These are phyloP conservation scores for Notolabrus celidotus DNA, from an alignment of 2,797 vertebrate genomes.

Conservation along the genomic window DNA sequence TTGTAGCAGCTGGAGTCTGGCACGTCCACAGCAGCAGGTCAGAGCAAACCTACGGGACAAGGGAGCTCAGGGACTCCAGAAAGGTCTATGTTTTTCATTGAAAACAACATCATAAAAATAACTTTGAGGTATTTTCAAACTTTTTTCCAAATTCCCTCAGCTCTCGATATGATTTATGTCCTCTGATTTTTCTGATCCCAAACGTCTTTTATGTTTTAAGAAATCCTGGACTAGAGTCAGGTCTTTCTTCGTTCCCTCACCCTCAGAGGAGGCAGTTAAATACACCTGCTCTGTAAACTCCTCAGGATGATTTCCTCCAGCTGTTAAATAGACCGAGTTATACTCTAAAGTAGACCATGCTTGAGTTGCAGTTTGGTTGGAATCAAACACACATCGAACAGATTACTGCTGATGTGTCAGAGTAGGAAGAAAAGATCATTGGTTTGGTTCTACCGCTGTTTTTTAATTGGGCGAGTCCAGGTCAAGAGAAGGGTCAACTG, in stretches of 20 bases:
- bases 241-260: not conserved
- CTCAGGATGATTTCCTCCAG: constrained; percentile 5
- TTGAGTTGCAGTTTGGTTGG: constrained; percentile 1
- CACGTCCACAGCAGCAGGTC: no score
- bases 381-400: not conserved
- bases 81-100: no score
- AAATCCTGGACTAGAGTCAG: not conserved
- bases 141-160: no score
- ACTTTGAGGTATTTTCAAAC: no score
- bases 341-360: not conserved
- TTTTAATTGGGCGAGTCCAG: constrained; percentile 6
- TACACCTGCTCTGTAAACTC: constrained; percentile 49
- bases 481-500: constrained; percentile 17
- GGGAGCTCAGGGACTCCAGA: no score
- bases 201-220: no score
- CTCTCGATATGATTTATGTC: no score
- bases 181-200: no score
- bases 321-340: not conserved
- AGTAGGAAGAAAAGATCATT: not conserved
- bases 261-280: constrained; percentile 20
- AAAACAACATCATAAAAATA: no score
- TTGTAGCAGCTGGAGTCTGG: no score
- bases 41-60: no score
- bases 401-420: not conserved
- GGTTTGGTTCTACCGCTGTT: not conserved